phyloP scores from a whole-genome alignment of 2,113 vertebrate species.

The Theristicus caerulescens region DNA sequence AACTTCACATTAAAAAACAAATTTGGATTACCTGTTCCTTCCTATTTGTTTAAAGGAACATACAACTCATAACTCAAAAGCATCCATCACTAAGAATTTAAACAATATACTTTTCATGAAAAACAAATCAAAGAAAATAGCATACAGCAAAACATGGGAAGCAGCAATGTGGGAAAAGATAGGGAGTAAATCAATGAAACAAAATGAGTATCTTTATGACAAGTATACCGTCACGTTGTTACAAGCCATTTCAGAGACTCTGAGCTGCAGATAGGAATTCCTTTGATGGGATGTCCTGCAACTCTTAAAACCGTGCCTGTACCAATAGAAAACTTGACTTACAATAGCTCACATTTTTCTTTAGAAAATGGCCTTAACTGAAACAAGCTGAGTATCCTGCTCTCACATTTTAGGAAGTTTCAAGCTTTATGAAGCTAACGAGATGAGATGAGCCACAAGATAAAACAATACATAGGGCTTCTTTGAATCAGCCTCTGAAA shows the following conservation, averaged over 20 bases:
- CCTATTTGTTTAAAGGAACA: not conserved
- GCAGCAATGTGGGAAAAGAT: not conserved
- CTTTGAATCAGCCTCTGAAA: not conserved
- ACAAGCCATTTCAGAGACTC: constrained; percentile 51
- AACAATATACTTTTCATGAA: not conserved
- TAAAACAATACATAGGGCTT: not conserved
- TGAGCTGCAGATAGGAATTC: not conserved
- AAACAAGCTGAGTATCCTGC: not conserved
- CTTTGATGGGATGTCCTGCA: constrained; percentile 17
- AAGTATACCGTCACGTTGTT: not conserved
- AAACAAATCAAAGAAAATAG: not conserved
- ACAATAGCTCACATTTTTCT: not conserved
- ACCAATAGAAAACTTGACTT: not conserved
- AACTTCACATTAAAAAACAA: not conserved
- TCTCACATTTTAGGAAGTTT: not conserved
- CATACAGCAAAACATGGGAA: not conserved
- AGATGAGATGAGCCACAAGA: not conserved
- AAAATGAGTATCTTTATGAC: constrained; percentile 55
- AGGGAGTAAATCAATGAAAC: not conserved
- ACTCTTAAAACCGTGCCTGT: not conserved
- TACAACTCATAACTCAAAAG: not conserved
- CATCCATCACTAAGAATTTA: not conserved
- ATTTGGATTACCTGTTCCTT: not conserved
- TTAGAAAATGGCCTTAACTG: not conserved
- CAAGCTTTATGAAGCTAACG: not conserved